A percentile compares a stretch with the other conserved stretches of the same genome.
Evolutionary conservation across 2,888 invertebrate species (phyloP).

Genomic region (Glaucopsyche alexis): DNA sequence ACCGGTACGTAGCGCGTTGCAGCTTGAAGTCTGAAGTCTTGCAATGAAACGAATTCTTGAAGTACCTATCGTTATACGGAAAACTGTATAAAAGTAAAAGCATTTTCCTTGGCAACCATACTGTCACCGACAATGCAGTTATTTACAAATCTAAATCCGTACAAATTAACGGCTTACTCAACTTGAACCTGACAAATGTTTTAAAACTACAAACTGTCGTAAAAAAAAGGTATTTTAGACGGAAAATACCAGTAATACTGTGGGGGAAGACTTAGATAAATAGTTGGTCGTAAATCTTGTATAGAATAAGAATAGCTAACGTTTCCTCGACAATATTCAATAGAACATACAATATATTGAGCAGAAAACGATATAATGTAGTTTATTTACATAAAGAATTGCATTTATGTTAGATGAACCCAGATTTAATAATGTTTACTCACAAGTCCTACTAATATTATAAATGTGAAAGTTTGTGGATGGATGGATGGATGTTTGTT

Average conservation of each 20-base stretch:
- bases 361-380: not conserved
- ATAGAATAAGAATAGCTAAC: not conserved
- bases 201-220: conserved; percentile 10
- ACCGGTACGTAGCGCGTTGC: too few relatives aligned
- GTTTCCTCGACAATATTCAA: conserved; percentile 2
- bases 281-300: not conserved
- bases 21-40: too few relatives aligned
- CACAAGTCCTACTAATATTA: too few relatives aligned
- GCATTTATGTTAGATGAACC: conserved; percentile 8
- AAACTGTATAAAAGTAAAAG: not conserved
- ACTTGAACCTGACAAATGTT: conserved; percentile 1
- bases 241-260: conserved; percentile 5
- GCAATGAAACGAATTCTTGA: too few relatives aligned
- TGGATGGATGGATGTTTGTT: too few relatives aligned
- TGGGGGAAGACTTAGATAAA: conserved; percentile 3
- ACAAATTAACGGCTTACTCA: conserved; percentile 18
- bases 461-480: too few relatives aligned
- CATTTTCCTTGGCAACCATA: not conserved
- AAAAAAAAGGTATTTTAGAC: not conserved
- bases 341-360: conserved; percentile 1
- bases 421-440: too few relatives aligned
- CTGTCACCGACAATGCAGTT: not conserved
- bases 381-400: not conserved
- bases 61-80: not conserved
- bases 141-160: conserved; percentile 10